Evolutionary conservation across 1,140 invertebrate genomes (phyloP).

Genomic region (Adelges cooleyi): DNA sequence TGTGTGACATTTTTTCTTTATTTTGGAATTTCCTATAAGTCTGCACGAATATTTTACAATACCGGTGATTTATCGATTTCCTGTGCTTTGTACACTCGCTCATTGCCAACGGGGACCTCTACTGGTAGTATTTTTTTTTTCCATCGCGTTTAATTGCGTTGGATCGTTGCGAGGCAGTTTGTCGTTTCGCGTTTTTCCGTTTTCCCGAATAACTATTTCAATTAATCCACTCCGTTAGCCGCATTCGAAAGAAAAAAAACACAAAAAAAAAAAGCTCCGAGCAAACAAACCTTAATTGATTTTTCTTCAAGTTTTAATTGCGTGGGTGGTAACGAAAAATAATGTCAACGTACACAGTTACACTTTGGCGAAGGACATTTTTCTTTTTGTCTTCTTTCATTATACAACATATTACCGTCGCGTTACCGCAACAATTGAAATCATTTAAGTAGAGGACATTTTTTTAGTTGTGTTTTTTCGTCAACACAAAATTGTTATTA

Average conservation of each 20-base stretch:
- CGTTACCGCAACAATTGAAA: no score
- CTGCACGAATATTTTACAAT: no score
- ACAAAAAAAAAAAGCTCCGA: no score
- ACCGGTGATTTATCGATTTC: background rate
- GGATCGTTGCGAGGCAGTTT: no score
- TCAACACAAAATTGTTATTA: no score
- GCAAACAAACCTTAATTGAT: constrained; percentile 19
- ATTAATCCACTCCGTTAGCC: background rate
- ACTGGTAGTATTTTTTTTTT: background rate
- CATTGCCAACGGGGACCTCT: background rate
- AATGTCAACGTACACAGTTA: background rate
- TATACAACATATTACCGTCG: background rate
- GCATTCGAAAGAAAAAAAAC: no score
- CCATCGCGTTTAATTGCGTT: background rate
- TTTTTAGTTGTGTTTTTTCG: no score
- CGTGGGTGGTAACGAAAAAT: background rate
- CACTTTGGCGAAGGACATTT: no score
- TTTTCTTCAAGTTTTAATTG: constrained; percentile 20
- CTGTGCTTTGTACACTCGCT: background rate
- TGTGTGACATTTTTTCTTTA: background rate
- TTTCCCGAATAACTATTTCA: background rate
- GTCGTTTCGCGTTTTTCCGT: background rate
- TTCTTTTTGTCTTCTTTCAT: no score
- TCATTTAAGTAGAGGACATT: no score
- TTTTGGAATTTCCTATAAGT: no score